Conservation (phyloP, 53 echinoderm and acorn worm species). For the Arbacia lixula region DNA sequence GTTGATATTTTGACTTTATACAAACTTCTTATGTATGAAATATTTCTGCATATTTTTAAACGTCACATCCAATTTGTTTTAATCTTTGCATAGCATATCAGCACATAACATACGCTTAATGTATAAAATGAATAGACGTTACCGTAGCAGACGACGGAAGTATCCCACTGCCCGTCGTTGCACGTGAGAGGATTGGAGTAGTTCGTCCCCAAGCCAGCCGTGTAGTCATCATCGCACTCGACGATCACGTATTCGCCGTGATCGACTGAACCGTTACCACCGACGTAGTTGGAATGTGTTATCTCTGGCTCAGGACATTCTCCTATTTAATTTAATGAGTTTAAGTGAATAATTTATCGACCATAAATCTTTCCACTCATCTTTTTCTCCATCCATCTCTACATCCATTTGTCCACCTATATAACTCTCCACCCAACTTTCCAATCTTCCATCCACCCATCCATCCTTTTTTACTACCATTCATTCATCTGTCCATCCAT, state of each 20-base stretch:
- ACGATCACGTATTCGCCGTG: conserved; percentile 18
- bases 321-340: background rate
- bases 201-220: background rate
- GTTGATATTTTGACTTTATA: no score
- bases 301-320: background rate
- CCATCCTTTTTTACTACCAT: no score
- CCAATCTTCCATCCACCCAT: no score
- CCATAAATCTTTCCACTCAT: background rate
- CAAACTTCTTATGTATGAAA: no score
- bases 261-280: background rate
- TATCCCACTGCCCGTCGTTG: conserved; percentile 3
- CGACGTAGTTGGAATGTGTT: background rate
- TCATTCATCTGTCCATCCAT: no score
- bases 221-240: background rate
- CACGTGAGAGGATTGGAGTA: background rate
- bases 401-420: no score
- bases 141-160: background rate
- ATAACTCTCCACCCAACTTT: no score
- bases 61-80: no score
- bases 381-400: no score
- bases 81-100: no score
- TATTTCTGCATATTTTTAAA: no score
- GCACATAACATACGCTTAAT: no score
- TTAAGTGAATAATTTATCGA: background rate
- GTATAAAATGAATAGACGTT: background rate